Percentiles rank a stretch among this genome's conserved stretches.
Evolutionary conservation across 2,797 vertebrate genomes (phyloP).

Genomic region (Choloepus didactylus): DNA sequence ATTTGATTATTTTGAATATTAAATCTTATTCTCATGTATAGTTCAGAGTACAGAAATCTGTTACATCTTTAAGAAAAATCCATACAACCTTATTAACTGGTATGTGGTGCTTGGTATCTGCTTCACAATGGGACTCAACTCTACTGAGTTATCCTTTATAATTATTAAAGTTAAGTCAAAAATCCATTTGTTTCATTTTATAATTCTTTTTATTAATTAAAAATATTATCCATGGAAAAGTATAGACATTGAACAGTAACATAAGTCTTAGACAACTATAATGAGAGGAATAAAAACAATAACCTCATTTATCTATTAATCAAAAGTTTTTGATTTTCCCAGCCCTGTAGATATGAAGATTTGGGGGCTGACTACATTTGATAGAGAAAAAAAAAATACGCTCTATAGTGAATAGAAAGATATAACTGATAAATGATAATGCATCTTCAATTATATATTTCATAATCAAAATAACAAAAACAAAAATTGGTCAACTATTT

Average conservation of each 20-base stretch:
- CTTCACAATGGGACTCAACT: not conserved
- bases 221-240: constrained; percentile 48
- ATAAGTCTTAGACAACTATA: not conserved
- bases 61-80: not conserved
- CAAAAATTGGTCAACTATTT: not conserved
- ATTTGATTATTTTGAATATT: constrained; percentile 51
- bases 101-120: not conserved
- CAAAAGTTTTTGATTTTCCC: not conserved
- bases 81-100: not conserved
- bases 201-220: constrained; percentile 43
- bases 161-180: constrained; percentile 66
- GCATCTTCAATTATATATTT: not conserved
- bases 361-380: not conserved
- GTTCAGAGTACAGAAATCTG: not conserved
- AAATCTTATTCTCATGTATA: not conserved
- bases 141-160: not conserved
- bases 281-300: constrained; percentile 8
- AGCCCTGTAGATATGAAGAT: not conserved
- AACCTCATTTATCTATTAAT: not conserved
- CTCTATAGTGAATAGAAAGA: not conserved
- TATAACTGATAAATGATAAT: not conserved
- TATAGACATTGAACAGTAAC: not conserved
- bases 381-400: not conserved
- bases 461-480: not conserved
- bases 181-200: not conserved